These are phyloP conservation scores for Eurystomus gularis DNA, from an alignment of 2,113 vertebrate genomes.

Conservation along the genomic window DNA sequence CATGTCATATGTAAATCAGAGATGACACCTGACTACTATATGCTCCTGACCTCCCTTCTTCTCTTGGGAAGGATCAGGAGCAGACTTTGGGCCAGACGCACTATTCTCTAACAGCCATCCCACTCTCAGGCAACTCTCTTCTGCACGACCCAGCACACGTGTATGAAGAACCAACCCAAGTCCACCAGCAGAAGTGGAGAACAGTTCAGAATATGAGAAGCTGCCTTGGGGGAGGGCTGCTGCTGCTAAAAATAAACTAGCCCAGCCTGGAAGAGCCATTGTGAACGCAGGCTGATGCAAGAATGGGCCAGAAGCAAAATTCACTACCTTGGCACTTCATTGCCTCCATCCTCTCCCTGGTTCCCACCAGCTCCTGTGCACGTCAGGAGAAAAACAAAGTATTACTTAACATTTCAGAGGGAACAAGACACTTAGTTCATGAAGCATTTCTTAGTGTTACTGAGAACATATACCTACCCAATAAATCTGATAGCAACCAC, in stretches of 20 bases:
- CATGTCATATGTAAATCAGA: not conserved
- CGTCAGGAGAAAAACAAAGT: not conserved
- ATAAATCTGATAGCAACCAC: not conserved
- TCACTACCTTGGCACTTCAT: not conserved
- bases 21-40: not conserved
- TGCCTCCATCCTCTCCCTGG: not conserved
- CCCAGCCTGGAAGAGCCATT: not conserved
- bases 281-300: not conserved
- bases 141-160: rapidly evolving
- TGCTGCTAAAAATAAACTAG: not conserved
- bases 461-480: not conserved
- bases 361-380: not conserved
- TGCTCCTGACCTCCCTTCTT: not conserved
- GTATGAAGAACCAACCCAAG: rapidly evolving
- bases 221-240: not conserved
- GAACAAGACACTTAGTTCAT: not conserved
- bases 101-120: not conserved
- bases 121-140: not conserved
- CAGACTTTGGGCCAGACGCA: not conserved
- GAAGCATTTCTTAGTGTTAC: not conserved
- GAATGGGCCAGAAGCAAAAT: not conserved
- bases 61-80: not conserved
- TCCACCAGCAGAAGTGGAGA: not conserved
- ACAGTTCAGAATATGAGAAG: not conserved
- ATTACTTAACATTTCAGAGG: not conserved